Evolutionary conservation across 2,888 invertebrate genomes (phyloP).

Genomic region (Epinotia ramella): DNA sequence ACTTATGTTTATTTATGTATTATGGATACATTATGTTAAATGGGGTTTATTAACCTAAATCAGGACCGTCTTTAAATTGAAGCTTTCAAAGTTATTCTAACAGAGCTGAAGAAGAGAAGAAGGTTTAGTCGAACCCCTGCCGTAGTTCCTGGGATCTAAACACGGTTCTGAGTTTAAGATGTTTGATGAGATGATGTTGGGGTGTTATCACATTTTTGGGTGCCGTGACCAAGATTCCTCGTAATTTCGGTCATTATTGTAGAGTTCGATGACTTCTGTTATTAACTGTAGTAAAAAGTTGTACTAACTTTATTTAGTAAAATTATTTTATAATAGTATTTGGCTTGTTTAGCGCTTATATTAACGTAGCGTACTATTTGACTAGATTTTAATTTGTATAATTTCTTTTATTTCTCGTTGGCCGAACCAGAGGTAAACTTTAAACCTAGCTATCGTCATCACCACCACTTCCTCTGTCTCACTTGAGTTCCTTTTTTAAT

Average conservation of each 20-base stretch:
- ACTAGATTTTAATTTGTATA: constrained; percentile 56
- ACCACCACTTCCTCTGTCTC: constrained; percentile 49
- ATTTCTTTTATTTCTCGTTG: constrained; percentile 71
- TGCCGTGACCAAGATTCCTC: constrained; percentile 9
- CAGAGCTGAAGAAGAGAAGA: too few species aligned
- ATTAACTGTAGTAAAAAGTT: constrained; percentile 9
- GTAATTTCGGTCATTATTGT: background rate
- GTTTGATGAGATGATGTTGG: background rate
- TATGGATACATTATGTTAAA: background rate
- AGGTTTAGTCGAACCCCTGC: background rate
- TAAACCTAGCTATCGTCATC: constrained; percentile 61
- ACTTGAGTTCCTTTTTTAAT: constrained; percentile 54
- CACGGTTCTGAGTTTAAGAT: background rate
- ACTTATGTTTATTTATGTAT: too few species aligned
- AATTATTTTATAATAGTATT: constrained; percentile 21
- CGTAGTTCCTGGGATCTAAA: background rate
- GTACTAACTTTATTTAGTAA: constrained; percentile 15
- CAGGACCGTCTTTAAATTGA: background rate
- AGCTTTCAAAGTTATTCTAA: background rate
- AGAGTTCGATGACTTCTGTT: constrained; percentile 2
- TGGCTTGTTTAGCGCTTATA: constrained; percentile 34
- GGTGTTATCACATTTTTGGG: background rate
- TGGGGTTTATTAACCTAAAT: background rate
- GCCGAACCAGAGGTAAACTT: constrained; percentile 81
- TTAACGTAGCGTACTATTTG: constrained; percentile 30